Base-by-base conservation (phyloP, 2,797 vertebrate species). In the Taenioides sp. region DNA sequence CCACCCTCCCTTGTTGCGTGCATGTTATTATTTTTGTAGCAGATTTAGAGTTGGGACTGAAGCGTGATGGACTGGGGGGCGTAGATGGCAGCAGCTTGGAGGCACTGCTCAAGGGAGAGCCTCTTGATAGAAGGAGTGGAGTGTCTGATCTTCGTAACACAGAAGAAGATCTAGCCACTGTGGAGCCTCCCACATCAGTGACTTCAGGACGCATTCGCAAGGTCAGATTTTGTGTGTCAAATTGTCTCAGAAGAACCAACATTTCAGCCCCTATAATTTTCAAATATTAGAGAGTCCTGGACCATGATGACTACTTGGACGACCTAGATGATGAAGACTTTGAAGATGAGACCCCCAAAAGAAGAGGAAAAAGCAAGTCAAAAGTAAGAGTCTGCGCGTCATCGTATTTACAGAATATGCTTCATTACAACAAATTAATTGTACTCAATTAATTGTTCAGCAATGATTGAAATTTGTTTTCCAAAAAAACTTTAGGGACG, bases 271-370 rank as follows among this genome's bases (percentile, higher is more conserved):
- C 31, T 37, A 31, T 37, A 62, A 20, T 12, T 63, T 11, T 63
- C 4, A 63, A 63, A n/a, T 23, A 43, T 70, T 65, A 99, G 97
- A 92, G 97, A 80, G 97, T 99, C 70, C 88, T 99, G 22, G 98
- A 99, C 73, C 97, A 98, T 0, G 98, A 99, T 0, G 98, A 99
- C 84, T 99, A 98, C 88, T 85, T 99, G 81, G 98, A 98, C 1
- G 97, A 99, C 66, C 76, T 99, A 61, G 98, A 99, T 0, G 98
- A 99, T 0, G 97, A 99, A 69, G 98, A 99, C 80, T 99, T 98
- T 70, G 98, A 99, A 71, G 98, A 98, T 64, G 98, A 99, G 66
- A 98, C 96, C 5, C 98, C 98, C 0, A 99, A 98, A 87, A 93
- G 97, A 60, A 87, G 96, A 59, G 96, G 97, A 79, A 98, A 99